Conservation (phyloP, 2,113 vertebrate species). For the Oceanodroma tethys region DNA sequence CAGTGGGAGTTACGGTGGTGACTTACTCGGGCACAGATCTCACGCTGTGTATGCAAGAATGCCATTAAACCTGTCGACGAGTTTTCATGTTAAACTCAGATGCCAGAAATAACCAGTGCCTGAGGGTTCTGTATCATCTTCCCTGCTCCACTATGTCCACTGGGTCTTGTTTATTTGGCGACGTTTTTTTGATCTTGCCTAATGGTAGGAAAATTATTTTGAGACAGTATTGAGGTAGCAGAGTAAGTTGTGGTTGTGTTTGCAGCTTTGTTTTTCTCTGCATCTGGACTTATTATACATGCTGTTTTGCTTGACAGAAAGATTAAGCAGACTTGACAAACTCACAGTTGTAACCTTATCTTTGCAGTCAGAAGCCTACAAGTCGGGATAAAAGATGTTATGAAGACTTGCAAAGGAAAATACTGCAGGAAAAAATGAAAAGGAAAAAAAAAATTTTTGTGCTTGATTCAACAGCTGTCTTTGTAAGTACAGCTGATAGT, state of each 20-base stretch:
- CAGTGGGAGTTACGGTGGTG: neutral
- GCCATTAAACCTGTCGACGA: neutral
- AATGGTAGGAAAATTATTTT: neutral
- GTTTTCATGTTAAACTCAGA: neutral
- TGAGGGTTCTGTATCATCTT: neutral
- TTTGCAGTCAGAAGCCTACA: neutral
- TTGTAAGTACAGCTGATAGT: neutral
- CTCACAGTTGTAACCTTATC: neutral
- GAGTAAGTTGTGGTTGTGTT: neutral
- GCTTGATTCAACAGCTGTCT: neutral
- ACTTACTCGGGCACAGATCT: neutral
- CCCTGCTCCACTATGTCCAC: fast-evolving
- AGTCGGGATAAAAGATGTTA: neutral
- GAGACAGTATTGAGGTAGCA: neutral
- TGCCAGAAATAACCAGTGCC: neutral
- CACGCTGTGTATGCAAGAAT: neutral
- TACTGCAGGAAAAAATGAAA: neutral
- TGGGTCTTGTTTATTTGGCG: neutral
- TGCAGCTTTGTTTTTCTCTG: neutral
- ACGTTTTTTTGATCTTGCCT: neutral
- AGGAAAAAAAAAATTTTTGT: neutral
- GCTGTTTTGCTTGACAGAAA: neutral
- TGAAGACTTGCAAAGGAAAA: neutral
- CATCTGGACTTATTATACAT: neutral
- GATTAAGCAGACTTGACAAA: neutral